Conservation (phyloP, 2,797 vertebrate genomes). For the Geotrypetes seraphini region DNA sequence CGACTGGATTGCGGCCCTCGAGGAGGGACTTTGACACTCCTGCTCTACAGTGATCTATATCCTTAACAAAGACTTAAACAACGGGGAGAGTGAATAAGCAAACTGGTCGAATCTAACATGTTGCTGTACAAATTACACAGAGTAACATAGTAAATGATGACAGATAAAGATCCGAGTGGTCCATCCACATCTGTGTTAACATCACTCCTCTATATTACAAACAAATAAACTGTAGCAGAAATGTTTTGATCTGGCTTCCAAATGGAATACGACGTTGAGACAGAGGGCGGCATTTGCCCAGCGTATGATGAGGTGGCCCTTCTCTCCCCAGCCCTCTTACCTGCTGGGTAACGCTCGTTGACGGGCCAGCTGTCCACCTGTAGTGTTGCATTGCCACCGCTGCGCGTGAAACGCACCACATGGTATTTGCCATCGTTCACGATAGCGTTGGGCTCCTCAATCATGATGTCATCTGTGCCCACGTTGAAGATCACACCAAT, state of each 20-base stretch:
- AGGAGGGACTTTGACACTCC: no score
- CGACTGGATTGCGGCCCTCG: no score
- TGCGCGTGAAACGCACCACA: slow-evolving; percentile 89
- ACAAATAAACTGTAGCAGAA: no score
- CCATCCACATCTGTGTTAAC: no score
- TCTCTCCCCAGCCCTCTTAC: slow-evolving; percentile 52
- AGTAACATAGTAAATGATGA: no score
- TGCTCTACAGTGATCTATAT: no score
- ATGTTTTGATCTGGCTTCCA: no score
- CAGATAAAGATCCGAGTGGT: no score
- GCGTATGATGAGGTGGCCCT: background rate
- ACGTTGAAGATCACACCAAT: slow-evolving; percentile 90
- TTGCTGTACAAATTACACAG: no score
- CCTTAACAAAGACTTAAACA: background rate
- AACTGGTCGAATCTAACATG: no score
- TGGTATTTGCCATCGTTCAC: slow-evolving; percentile 93
- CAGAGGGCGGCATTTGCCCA: background rate
- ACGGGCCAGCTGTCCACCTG: slow-evolving; percentile 93
- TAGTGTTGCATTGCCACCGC: slow-evolving; percentile 87
- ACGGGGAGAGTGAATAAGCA: background rate
- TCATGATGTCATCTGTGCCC: slow-evolving; percentile 87
- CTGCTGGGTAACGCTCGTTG: slow-evolving; percentile 88
- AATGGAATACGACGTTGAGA: no score
- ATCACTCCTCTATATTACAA: no score
- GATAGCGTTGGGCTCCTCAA: slow-evolving; percentile 77